Evolutionary conservation across 2,797 vertebrate genomes (phyloP), one percentile per base, ranked within the genome.

Genomic region (Pangasius djambal): DNA sequence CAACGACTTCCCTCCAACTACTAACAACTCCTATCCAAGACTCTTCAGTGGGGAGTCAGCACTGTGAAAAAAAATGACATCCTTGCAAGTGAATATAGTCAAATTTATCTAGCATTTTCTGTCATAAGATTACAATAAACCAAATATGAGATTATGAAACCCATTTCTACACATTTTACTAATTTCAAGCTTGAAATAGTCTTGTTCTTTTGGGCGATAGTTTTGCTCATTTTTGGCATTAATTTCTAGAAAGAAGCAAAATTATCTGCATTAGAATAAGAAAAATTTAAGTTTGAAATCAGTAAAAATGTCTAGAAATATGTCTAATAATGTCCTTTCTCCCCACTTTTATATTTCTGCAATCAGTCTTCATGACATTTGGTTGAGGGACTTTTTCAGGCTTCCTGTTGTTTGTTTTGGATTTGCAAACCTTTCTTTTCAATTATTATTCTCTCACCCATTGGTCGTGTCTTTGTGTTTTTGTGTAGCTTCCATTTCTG

Each of bases 401-500:
- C 31, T 40, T 82, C 79, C 52, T 61, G 55, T 34, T 44, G 57
- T 61, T 63, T 61, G 79, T 63, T 83, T 61, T 59, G 57, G 34
- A 28, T 82, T 61, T 40, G 22, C 57, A 61, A 28, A 28, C 20
- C 57, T 61, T 83, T 83, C 79, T 61, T 83, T 63, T 63, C 8
- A 61, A 4, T 63, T 83, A 8, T 83, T 61, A 40, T 40, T 63
- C 13, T 63, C 4, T 37, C 55, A 2, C 31, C 37, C 78, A 25
- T 22, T 59, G 52, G 18, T 59, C 0, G 31, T 81, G 78, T 81
- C 31, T 81, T 75, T 75, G n/a, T 70, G 70, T 4, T 22, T 74
- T 79, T 65, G 61, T 84, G 61, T 84, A 31, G 31, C 40, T 84
- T 69, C 44, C n/a, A 69, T 69, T 69, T 84, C 44, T 69, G 61